A percentile compares a stretch with the other conserved stretches of the same genome.
Conservation (phyloP, 2,888 invertebrate species). For the Stenolophus ochropezus region DNA sequence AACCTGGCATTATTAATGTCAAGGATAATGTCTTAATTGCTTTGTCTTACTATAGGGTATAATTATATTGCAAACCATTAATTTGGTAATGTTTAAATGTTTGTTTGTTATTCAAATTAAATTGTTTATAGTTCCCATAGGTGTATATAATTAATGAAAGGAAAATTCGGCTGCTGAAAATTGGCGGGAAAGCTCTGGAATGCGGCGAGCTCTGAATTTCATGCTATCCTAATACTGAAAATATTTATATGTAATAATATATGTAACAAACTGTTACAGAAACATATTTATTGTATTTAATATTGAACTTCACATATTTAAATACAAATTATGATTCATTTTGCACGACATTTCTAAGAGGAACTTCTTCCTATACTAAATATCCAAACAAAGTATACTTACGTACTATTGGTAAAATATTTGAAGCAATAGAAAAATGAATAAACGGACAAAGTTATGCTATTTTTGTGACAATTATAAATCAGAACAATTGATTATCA, state of each 20-base stretch:
- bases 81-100: constrained; percentile 10
- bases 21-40: constrained; percentile 43
- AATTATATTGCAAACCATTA: constrained; percentile 1
- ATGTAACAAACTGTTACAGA: constrained; percentile 4
- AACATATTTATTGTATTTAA: background rate
- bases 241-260: constrained; percentile 35
- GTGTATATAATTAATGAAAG: background rate
- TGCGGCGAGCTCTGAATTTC: background rate
- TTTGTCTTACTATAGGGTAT: constrained; percentile 11
- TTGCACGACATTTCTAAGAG: too few relatives aligned
- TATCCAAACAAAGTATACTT: too few relatives aligned
- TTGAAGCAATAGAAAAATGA: too few relatives aligned
- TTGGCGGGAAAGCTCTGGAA: background rate
- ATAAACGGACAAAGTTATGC: too few relatives aligned
- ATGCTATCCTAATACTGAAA: constrained; percentile 1
- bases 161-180: background rate
- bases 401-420: too few relatives aligned
- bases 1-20: constrained; percentile 41
- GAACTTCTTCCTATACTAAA: too few relatives aligned
- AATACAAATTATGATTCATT: too few relatives aligned
- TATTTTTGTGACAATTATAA: too few relatives aligned
- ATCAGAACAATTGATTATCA: too few relatives aligned
- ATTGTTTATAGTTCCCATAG: background rate
- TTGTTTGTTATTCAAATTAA: constrained; percentile 29
- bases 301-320: background rate